These are phyloP conservation scores for Apodemia zela DNA, from an alignment of 2,888 invertebrate genomes.

Conservation along the genomic window DNA sequence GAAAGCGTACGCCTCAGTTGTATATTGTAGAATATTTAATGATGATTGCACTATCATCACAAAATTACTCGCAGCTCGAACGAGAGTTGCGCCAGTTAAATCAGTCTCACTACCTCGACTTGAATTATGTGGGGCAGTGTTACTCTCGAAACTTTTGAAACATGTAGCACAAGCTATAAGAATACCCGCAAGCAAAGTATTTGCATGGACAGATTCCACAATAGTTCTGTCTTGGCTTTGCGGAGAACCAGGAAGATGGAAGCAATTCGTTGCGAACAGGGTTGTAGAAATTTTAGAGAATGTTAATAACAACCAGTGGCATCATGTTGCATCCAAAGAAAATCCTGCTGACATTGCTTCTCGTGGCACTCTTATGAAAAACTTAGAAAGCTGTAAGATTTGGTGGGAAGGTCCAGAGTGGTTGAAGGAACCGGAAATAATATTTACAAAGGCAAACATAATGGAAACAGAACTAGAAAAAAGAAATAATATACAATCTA, in stretches of 20 bases:
- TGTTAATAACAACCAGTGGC: constrained; percentile 26
- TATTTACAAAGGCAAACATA: not conserved
- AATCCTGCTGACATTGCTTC: constrained; percentile 36
- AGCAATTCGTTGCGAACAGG: constrained; percentile 31
- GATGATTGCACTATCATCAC: not conserved
- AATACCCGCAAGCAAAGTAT: constrained; percentile 23
- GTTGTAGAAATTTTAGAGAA: constrained; percentile 29
- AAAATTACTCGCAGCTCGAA: constrained; percentile 26
- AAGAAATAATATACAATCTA: constrained; percentile 17
- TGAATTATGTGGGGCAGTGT: constrained; percentile 31
- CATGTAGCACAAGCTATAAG: constrained; percentile 26
- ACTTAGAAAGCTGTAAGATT: constrained; percentile 23
- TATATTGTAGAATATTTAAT: not conserved
- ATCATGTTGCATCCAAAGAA: constrained; percentile 29
- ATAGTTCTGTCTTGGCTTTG: constrained; percentile 27
- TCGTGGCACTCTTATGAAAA: constrained; percentile 27
- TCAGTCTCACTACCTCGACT: constrained; percentile 27
- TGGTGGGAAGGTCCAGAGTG: constrained; percentile 34
- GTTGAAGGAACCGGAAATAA: constrained; percentile 26
- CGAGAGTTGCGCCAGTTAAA: constrained; percentile 29
- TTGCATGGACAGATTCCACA: constrained; percentile 25
- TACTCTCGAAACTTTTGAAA: constrained; percentile 30
- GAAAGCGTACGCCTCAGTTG: not conserved
- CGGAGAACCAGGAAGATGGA: constrained; percentile 33
- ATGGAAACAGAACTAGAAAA: not conserved